Evolutionary conservation across 2,888 invertebrate species (phyloP).

Genomic region (Phortica okadai): DNA sequence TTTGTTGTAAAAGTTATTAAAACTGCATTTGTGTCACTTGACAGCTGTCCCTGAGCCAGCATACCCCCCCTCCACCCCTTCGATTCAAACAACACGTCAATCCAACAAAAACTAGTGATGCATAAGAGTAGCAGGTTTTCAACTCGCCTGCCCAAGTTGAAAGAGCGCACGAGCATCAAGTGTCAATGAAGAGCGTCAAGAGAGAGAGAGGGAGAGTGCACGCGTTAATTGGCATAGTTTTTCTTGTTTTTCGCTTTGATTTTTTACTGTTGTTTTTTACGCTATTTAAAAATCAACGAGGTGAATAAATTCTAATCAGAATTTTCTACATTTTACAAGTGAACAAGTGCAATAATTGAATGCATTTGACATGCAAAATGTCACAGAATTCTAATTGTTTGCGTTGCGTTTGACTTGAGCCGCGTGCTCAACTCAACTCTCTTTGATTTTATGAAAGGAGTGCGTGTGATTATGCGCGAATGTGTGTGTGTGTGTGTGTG

Average conservation of each 20-base stretch:
- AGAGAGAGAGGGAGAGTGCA: no score
- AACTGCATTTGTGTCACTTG: conserved; percentile 19
- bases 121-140: no score
- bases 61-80: neutral
- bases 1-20: neutral
- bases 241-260: no score
- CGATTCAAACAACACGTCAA: neutral
- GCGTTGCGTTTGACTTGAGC: neutral
- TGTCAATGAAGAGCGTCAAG: no score
- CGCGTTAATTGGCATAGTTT: no score
- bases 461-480: neutral
- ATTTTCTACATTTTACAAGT: neutral
- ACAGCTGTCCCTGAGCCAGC: neutral
- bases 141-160: no score
- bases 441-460: neutral
- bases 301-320: neutral
- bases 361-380: neutral
- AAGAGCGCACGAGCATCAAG: no score
- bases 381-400: neutral
- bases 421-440: neutral
- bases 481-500: neutral
- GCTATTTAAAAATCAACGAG: neutral
- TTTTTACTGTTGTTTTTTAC: neutral
- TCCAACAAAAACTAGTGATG: conserved; percentile 12
- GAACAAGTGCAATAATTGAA: neutral